Evolutionary conservation across 1,140 invertebrate genomes (phyloP).

Genomic region (Bemisia tabaci): DNA sequence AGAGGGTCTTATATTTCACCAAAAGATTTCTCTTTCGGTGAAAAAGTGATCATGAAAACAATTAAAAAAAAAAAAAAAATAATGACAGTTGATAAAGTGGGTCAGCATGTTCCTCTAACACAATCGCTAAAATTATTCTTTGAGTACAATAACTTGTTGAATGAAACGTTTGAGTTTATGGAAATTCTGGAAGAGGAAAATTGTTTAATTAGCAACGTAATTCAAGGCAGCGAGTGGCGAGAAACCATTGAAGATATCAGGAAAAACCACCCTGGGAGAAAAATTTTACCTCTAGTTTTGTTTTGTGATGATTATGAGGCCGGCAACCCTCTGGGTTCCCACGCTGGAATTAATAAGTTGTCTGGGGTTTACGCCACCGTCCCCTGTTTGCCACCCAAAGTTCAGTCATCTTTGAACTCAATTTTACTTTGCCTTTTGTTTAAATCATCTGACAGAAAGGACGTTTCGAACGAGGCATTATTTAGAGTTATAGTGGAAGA

Average conservation of each 20-base stretch:
- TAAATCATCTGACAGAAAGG: conserved; percentile 23
- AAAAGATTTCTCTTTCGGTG: background rate
- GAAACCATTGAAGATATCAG: conserved; percentile 13
- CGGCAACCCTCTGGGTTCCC: conserved; percentile 27
- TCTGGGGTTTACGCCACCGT: conserved; percentile 24
- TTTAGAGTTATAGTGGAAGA: conserved; percentile 24
- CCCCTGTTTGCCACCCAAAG: conserved; percentile 22
- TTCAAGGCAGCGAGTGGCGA: conserved; percentile 25
- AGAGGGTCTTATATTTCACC: conserved; percentile 1
- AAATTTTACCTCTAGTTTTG: conserved; percentile 24
- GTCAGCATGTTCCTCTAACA: no score
- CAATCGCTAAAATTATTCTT: background rate
- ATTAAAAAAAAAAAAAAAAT: no score
- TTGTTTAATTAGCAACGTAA: conserved; percentile 20
- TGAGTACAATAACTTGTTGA: background rate
- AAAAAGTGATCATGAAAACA: background rate
- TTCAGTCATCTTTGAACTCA: conserved; percentile 22
- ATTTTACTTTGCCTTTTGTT: conserved; percentile 25
- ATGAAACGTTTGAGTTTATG: background rate
- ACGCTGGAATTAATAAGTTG: conserved; percentile 24
- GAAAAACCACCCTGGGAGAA: no score
- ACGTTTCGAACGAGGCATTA: conserved; percentile 20
- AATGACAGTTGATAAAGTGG: no score
- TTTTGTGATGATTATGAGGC: conserved; percentile 28
- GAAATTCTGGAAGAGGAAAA: background rate